Percentiles rank a stretch among this genome's conserved stretches.
These are phyloP conservation scores for Diabrotica undecimpunctata DNA, from an alignment of 1,140 invertebrate species.

Conservation along the genomic window DNA sequence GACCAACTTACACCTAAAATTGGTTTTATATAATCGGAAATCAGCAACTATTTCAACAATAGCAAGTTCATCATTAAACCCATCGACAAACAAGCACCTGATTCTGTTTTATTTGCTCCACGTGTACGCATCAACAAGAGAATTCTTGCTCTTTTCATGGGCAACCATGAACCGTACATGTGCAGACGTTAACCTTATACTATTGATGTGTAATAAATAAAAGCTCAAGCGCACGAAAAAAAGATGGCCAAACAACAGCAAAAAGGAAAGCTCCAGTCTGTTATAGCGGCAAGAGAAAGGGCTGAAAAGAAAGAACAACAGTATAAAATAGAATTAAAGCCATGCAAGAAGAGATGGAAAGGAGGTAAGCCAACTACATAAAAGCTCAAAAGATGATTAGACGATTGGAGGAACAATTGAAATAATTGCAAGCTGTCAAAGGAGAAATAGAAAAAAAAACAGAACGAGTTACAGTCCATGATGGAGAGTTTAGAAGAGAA, in stretches of 20 bases:
- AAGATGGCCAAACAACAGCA: conserved; percentile 91
- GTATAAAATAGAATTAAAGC: conserved; percentile 81
- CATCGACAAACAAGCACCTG: conserved; percentile 98
- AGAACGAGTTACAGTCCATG: conserved; percentile 84
- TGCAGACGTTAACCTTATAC: conserved; percentile 92
- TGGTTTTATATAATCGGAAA: conserved; percentile 99
- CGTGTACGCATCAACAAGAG: conserved; percentile 97
- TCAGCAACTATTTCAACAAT: conserved; percentile 98
- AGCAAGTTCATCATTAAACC: conserved; percentile 99
- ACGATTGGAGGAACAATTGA: conserved; percentile 88
- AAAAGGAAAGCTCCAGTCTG: conserved; percentile 83
- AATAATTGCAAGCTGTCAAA: conserved; percentile 88
- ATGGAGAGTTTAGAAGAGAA: conserved; percentile 86
- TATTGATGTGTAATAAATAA: conserved; percentile 99
- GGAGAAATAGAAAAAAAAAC: conserved; percentile 89
- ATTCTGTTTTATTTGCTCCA: conserved; percentile 98
- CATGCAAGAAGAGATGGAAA: conserved; percentile 88
- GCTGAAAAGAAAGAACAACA: conserved; percentile 95
- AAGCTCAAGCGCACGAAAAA: conserved; percentile 92
- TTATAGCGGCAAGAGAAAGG: conserved; percentile 89
- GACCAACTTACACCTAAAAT: conserved; percentile 96
- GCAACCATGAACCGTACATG: conserved; percentile 98
- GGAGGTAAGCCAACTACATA: conserved; percentile 73
- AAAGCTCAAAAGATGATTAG: conserved; percentile 95
- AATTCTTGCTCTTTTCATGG: conserved; percentile 96